These are phyloP conservation scores for Psephotus haematonotus DNA, from an alignment of 2,113 vertebrate genomes.

Conservation along the genomic window DNA sequence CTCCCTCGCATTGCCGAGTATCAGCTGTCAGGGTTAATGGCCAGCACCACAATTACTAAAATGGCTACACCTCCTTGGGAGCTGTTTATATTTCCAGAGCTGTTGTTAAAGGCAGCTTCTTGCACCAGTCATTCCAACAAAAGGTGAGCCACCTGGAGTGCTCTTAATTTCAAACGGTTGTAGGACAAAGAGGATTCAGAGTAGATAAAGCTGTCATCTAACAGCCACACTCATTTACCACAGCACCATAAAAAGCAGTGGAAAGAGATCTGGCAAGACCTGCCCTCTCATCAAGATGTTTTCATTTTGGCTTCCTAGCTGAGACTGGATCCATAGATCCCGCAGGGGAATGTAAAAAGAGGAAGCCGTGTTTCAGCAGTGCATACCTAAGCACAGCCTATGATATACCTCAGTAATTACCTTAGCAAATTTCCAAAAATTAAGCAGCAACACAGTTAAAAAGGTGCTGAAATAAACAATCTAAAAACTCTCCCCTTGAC, in stretches of 20 bases:
- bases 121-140: background rate
- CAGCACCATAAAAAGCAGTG: background rate
- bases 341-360: constrained; percentile 8
- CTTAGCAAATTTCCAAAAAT: constrained; percentile 45
- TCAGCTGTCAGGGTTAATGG: background rate
- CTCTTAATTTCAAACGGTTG: background rate
- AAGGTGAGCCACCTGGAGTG: background rate
- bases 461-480: background rate
- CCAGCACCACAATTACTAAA: background rate
- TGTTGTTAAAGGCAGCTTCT: background rate
- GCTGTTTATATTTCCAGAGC: background rate
- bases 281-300: background rate
- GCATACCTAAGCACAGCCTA: constrained; percentile 16
- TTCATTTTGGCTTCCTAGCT: background rate
- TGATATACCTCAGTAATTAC: constrained; percentile 14
- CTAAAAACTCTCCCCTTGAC: constrained; percentile 2
- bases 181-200: background rate
- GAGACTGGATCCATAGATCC: constrained; percentile 13
- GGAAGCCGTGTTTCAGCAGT: constrained; percentile 41
- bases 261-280: background rate
- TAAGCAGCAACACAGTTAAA: constrained; percentile 19
- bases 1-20: rapidly evolving
- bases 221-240: background rate
- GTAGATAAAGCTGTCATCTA: background rate
- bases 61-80: background rate